Base-by-base conservation (phyloP, 1,140 invertebrate species). In the Papilio glaucus region DNA sequence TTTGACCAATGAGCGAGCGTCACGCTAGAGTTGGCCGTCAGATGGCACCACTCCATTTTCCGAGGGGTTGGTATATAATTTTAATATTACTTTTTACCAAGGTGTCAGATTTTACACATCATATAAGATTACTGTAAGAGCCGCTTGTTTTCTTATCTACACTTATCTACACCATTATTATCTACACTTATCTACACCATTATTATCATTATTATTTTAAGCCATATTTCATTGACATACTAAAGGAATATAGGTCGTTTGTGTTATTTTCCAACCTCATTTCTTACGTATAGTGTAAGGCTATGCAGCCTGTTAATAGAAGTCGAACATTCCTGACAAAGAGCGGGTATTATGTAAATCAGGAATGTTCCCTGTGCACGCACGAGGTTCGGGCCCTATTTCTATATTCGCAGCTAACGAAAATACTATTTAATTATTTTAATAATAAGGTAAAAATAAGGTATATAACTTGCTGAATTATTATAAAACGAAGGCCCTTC, bases 301-400 rank as follows among this genome's bases (percentile, higher is more conserved):
- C 6, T 45, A 53, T n/a, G 45, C 10, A 9, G 45, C 45, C 9
- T 24, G 45, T 9, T 53, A 53, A 53, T 24, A 53, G 18, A 7
- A 9, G 7, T 33, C 29, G 2, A 53, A 53, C 18, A 8, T 53
- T 53, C 18, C 21, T 42, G 21, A 53, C 18, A 53, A 53, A 7
- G 45, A 53, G 45, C 45, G 18, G 18, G 21, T 18, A 53, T 53
- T 53, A 53, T 53, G 45, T 53, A 53, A 53, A 53, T 53, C 45
- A 10, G 5, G 7, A 18, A 45, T 53, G 18, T 24, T 24, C 45
- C 15, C 21, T 18, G 15, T 53, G 21, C 42, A 45, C 18, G 18
- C 18, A 53, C 45, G 45, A 53, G 21, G 45, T 15, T 24, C 18
- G 45, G 10, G 42, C n/a, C 42, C 18, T 45, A 18, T 12, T 18